A percentile compares a stretch with the other conserved stretches of the same genome.
Conservation (phyloP, 2,113 vertebrate species). For the Dromiciops gliroides region DNA sequence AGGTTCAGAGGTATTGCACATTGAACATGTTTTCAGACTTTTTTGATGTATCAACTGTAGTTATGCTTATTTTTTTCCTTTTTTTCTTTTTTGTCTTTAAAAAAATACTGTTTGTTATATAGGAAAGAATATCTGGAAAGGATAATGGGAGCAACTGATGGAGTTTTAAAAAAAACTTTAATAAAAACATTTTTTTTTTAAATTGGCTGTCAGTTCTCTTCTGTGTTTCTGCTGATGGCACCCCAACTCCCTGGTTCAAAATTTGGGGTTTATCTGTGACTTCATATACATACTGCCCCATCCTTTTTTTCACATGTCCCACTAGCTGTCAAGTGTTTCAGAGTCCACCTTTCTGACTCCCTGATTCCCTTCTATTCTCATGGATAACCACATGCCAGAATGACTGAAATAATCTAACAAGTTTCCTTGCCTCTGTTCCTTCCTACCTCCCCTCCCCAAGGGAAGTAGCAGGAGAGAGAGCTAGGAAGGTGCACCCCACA, state of each 20-base stretch:
- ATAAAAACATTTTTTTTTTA: neutral
- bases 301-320: too few relatives aligned
- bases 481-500: too few relatives aligned
- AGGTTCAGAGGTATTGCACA: neutral
- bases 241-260: neutral
- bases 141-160: too few relatives aligned
- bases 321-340: too few relatives aligned
- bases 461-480: too few relatives aligned
- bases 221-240: neutral
- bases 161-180: neutral
- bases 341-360: too few relatives aligned
- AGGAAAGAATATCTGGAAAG: too few relatives aligned
- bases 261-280: too few relatives aligned
- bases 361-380: too few relatives aligned
- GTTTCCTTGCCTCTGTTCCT: neutral
- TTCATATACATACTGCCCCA: too few relatives aligned
- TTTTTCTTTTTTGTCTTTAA: neutral
- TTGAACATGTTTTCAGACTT: neutral
- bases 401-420: neutral
- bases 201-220: neutral
- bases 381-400: neutral
- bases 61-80: neutral
- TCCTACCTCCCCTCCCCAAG: too few relatives aligned
- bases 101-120: neutral
- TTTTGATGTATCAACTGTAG: neutral